These are phyloP conservation scores for Nephila pilipes DNA, from an alignment of 1,140 invertebrate species.

Conservation along the genomic window DNA sequence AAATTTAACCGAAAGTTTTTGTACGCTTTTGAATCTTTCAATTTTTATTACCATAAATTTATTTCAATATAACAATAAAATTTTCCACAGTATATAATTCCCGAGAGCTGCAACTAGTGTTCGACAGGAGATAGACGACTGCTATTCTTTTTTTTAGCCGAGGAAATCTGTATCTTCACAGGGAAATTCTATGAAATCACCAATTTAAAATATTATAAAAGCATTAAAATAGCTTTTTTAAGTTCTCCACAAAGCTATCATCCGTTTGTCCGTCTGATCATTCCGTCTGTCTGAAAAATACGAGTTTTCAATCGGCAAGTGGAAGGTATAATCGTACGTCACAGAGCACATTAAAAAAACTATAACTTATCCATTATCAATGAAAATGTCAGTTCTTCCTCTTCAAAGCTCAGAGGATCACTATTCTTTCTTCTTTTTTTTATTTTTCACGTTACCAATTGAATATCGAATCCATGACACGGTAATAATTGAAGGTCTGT, in stretches of 20 bases:
- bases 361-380: conserved; percentile 26
- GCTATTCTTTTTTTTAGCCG: neutral
- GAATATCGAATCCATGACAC: neutral
- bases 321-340: neutral
- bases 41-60: too few species aligned
- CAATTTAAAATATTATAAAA: neutral
- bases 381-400: neutral
- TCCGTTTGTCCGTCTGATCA: neutral
- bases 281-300: neutral
- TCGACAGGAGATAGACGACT: neutral
- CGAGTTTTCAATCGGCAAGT: neutral
- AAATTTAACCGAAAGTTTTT: too few species aligned
- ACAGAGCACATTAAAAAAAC: conserved; percentile 2
- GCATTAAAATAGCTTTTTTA: neutral
- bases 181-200: neutral
- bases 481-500: neutral
- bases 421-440: neutral
- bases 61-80: too few species aligned
- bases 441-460: neutral
- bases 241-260: neutral
- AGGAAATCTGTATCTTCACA: neutral
- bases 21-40: too few species aligned
- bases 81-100: too few species aligned
- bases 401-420: neutral
- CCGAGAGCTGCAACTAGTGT: too few species aligned